Conservation (phyloP, 2,797 vertebrate genomes). For the Linurgus olivaceus region DNA sequence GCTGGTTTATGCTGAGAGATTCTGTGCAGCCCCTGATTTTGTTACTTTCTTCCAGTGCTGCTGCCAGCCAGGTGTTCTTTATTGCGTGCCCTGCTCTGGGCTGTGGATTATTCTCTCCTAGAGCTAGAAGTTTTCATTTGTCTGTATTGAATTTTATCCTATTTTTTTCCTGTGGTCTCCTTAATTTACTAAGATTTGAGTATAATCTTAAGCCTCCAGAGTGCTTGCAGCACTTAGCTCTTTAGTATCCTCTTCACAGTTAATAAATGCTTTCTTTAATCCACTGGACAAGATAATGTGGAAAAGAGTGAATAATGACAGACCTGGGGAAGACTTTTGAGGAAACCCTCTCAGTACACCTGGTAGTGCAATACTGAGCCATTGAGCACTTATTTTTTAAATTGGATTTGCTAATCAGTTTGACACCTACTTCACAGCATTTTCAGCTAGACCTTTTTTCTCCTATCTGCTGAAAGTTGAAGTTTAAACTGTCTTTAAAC, state of each 20-base stretch:
- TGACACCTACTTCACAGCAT: neutral
- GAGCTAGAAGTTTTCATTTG: conserved; percentile 18
- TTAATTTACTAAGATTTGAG: conserved; percentile 36
- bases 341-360: neutral
- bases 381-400: neutral
- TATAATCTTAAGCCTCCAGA: conserved; percentile 19
- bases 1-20: neutral
- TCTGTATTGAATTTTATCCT: conserved; percentile 11
- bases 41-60: neutral
- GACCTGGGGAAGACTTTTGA: neutral
- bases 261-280: conserved; percentile 48
- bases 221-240: conserved; percentile 13
- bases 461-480: neutral
- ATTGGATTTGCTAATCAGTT: neutral
- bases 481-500: neutral
- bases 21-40: neutral
- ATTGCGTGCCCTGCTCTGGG: neutral
- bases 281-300: conserved; percentile 19
- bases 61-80: neutral
- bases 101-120: conserved; percentile 32
- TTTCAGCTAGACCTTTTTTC: neutral
- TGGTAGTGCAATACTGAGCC: neutral
- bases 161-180: neutral
- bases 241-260: conserved; percentile 31
- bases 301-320: conserved; percentile 9